Evolutionary conservation across 1,140 invertebrate species (phyloP), one percentile per base, ranked within the genome.

Genomic region (Micrasema longulum): DNA sequence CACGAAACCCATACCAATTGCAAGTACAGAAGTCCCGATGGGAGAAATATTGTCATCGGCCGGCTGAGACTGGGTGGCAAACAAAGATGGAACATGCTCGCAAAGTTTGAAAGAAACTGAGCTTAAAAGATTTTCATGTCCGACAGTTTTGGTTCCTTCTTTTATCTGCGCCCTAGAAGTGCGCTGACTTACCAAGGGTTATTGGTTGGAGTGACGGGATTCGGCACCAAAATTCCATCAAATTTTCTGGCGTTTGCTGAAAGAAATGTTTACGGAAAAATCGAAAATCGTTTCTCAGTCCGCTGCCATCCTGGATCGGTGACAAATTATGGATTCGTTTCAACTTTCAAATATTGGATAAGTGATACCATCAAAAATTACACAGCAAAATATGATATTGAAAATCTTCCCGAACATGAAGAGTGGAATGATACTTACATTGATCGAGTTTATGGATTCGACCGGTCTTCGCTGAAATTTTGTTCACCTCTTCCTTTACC

Each of bases 181-280:
- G 36, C 57, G 22, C 18, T 63, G 18, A 63, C 57, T 1, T 63
- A 63, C 14, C 1, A 31, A 20, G 57, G 57, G 9, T 12, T 18
- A 31, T 43, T 63, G 11, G 57, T 45, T 11, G 57, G 57, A n/a
- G 57, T 63, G 3, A 63, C 57, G 7, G 57, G 36, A 14, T 63
- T 63, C 9, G 57, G 57, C 22, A 38, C 57, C 4, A 41, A 31
- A 11, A 23, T 63, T 43, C 50, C 50, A 1, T 22, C 50, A 14
- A 23, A 52, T 3, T n/a, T n/a, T n/a, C n/a, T n/a, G 47, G 20
- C 1, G 20, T 2, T 2, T 20, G 6, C 12, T 20, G 20, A 20
- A 23, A 4, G 48, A 45, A 20, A 52, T 20, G 14, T 22, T 4
- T 18, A 31, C 26, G 0, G 23, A 14, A 36, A 57, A 57, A 16